Evolutionary conservation across 64 coral and sea anemone species (phyloP), one percentile per base, ranked within the genome.

Genomic region (Actinia tenebrosa): DNA sequence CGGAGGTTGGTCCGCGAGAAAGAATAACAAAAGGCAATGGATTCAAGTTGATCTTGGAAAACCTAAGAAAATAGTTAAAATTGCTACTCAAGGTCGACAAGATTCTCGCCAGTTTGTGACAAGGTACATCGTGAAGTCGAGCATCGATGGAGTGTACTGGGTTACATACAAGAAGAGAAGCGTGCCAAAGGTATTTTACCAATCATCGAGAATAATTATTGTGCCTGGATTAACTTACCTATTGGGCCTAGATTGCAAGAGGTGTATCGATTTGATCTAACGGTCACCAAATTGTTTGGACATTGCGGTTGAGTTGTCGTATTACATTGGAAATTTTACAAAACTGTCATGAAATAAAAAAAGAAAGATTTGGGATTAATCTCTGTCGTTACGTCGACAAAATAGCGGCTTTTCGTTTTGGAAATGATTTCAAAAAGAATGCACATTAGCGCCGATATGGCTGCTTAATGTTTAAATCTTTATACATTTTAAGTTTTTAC

Each of bases 21-120:
- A 52, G 17, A 92, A 84, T 22, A 92, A 92, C 81, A 79, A 71
- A 10, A 80, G 52, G 10, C 91, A 92, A 37, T 92, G 91, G 91
- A 84, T 92, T 37, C 86, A 84, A 64, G 91, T 92, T 44, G 44
- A 92, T 44, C 85, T 92, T 58, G 90, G 90, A 45, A 19, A 87
- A 25, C 44, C 83, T 2, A 82, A 78, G 68, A 82, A 72, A 78
- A 75, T 92, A 53, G 60, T 87, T 42, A 86, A 86, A 22, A 80
- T 87, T 50, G 90, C 90, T 54, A 92, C 90, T 27, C 90, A 92
- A 87, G 90, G 90, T 45, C 86, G 90, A 59, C 68, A 84, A 25
- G 86, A 87, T 16, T 45, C 43, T 18, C 86, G 86, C 2, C 90
- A 92, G 20, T 92, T 78, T 58, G 85, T 83, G 59, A 92, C 86